Base-by-base conservation (phyloP, 64 coral and sea anemone species). In the Trachythela sp. region DNA sequence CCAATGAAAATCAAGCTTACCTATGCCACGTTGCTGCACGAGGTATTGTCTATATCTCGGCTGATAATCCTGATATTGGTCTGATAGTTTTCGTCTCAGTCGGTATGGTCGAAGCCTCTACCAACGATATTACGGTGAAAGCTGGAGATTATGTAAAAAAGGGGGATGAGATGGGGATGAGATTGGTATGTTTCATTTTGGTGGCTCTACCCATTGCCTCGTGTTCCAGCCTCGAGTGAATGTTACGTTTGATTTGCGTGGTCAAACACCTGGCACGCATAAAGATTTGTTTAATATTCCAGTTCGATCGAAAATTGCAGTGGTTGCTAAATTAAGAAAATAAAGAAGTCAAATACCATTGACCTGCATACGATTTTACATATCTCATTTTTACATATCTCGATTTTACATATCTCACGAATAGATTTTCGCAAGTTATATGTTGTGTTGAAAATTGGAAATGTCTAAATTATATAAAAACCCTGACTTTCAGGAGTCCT, bases 41-140 rank as follows among this genome's bases (percentile, higher is more conserved):
- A 76, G 94, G 87, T 40, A 92, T 95, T 54, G 13, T 95, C 20
- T 95, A 92, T 84, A 92, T 95, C 34, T 2, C 83, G n/a, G 90
- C 94, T 38, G 88, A 95, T 56, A 95, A 95, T 70, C 84, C 90
- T 72, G 90, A 87, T 9, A 95, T 95, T 85, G 94, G 94, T n/a
- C 89, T 95, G 87, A 95, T 95, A 90, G 92, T 87, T 38, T 95
- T 95, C 71, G 88, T 95, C 22, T 71, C 94, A 72, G 54, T 95
- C 32, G 94, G 94, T 17, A 95, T 95, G 90, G 45, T 52, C 49
- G 94, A 95, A 87, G 94, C 92, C 48, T 95, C 94, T 41, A 70
- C 84, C 27, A 92, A 89, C 84, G 83, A 94, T 18, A 92, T 94
- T 43, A 94, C 93, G 33, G 93, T 94, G 30, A 72, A 86, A 70